These are phyloP conservation scores for Menura novaehollandiae DNA, from an alignment of 2,113 vertebrate genomes.

Conservation along the genomic window DNA sequence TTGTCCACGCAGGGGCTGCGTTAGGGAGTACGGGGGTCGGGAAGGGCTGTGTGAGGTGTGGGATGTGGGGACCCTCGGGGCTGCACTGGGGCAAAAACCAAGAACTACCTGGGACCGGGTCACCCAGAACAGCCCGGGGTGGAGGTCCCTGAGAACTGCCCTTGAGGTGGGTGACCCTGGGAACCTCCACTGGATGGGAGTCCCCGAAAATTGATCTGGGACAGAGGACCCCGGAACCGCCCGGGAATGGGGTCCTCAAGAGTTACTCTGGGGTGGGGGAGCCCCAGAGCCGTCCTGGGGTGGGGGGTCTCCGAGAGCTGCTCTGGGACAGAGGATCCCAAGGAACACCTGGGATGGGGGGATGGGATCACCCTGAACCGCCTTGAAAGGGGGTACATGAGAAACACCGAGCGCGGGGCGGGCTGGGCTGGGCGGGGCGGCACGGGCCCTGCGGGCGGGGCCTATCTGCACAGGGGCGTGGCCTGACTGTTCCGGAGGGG, in stretches of 20 bases:
- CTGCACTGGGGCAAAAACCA: neutral
- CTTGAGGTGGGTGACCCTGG: neutral
- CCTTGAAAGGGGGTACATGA: neutral
- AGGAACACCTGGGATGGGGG: neutral
- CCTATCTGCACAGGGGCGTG: neutral
- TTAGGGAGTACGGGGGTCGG: neutral
- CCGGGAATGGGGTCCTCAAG: neutral
- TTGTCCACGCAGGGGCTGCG: neutral
- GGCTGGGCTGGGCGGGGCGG: too few species aligned
- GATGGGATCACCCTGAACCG: neutral
- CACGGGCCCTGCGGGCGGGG: too few species aligned
- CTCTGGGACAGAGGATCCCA: neutral
- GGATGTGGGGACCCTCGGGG: neutral
- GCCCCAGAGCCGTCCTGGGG: neutral
- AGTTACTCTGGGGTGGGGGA: too few species aligned
- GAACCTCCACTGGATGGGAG: accelerated
- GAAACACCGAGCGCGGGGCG: neutral
- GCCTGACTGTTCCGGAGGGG: too few species aligned
- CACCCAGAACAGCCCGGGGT: neutral
- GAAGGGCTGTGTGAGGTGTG: neutral
- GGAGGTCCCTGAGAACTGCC: neutral
- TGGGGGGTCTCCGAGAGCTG: too few species aligned
- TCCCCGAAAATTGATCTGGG: neutral
- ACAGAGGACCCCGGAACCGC: too few species aligned
- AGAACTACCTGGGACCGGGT: neutral